phyloP scores from a whole-genome alignment of 2,113 vertebrate species.

The Oncorhynchus tshawytscha region DNA sequence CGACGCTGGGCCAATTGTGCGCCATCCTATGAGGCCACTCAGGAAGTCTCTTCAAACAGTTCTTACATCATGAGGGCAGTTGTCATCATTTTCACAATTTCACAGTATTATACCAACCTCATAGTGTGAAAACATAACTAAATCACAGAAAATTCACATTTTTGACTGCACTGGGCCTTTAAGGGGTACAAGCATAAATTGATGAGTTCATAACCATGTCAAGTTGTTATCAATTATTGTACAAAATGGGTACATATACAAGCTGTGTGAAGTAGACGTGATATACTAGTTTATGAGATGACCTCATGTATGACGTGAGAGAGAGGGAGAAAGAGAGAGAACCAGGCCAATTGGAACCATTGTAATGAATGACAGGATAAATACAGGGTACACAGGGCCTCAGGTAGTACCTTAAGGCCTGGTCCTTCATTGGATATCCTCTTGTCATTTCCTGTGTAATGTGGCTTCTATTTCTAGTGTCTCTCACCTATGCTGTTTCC shows the following conservation, averaged over 20 bases:
- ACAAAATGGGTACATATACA: background rate
- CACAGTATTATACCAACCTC: too few relatives aligned
- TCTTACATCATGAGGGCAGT: too few relatives aligned
- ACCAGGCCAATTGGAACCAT: background rate
- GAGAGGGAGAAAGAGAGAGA: background rate
- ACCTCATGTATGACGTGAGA: background rate
- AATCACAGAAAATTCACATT: too few relatives aligned
- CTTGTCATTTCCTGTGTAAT: conserved; percentile 1
- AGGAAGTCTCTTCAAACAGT: too few relatives aligned
- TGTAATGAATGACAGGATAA: conserved; percentile 26
- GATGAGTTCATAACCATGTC: too few relatives aligned
- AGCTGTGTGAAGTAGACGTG: background rate
- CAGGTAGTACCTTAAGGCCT: conserved; percentile 22
- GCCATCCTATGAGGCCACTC: too few relatives aligned
- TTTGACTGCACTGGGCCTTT: too few relatives aligned
- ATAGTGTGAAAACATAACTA: too few relatives aligned
- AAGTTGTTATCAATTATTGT: background rate
- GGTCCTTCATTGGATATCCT: conserved; percentile 13
- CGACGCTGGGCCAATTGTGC: too few relatives aligned
- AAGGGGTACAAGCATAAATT: too few relatives aligned
- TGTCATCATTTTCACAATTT: too few relatives aligned
- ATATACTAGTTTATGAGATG: background rate
- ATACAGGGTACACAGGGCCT: background rate
- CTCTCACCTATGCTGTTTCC: conserved; percentile 5
- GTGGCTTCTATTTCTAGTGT: conserved; percentile 34